Evolutionary conservation across 2,113 vertebrate species (phyloP).

Genomic region (Myotis lucifugus): DNA sequence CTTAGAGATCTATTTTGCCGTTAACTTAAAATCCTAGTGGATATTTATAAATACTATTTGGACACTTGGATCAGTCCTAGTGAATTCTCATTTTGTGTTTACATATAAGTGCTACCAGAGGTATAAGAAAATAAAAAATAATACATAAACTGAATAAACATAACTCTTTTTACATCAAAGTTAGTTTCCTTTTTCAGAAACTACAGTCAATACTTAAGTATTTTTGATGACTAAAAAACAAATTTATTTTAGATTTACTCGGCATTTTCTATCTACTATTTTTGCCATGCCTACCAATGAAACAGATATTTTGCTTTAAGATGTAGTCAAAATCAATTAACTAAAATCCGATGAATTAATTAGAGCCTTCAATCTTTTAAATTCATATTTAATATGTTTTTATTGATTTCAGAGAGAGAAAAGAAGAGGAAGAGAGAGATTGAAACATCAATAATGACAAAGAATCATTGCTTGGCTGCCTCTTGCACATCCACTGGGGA

Average conservation of each 20-base stretch:
- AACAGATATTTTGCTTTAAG: neutral
- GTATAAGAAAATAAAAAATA: neutral
- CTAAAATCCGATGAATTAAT: conserved; percentile 10
- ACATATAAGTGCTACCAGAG: neutral
- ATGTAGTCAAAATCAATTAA: conserved; percentile 8
- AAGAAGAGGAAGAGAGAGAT: no score
- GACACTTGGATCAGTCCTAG: neutral
- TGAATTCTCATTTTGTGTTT: conserved; percentile 3
- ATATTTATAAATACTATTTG: neutral
- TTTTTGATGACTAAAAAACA: neutral
- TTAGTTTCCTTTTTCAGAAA: neutral
- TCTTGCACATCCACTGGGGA: no score
- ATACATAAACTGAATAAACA: neutral
- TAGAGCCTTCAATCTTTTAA: neutral
- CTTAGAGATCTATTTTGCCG: neutral
- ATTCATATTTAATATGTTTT: neutral
- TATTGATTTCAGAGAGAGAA: no score
- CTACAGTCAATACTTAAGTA: neutral
- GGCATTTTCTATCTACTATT: neutral
- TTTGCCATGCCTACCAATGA: neutral
- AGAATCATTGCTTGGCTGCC: no score
- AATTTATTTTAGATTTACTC: conserved; percentile 10
- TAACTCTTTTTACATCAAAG: neutral
- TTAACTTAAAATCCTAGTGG: neutral
- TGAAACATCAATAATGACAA: no score